Conservation (phyloP, 1,140 invertebrate genomes). For the Aphis craccivora region DNA sequence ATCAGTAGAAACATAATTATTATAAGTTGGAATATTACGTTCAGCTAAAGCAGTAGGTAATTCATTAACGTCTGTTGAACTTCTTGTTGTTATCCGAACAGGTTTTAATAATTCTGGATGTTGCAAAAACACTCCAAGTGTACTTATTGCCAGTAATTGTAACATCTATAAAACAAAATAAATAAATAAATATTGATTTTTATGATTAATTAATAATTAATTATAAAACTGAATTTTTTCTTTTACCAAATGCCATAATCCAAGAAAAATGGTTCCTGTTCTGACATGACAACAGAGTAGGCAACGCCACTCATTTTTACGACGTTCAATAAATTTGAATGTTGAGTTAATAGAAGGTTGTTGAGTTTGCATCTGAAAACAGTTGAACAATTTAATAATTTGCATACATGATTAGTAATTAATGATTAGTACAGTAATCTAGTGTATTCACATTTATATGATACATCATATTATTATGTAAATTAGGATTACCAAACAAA, state of each 20-base stretch:
- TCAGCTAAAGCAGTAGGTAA: constrained; percentile 52
- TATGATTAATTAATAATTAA: neutral
- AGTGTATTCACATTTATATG: neutral
- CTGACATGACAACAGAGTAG: constrained; percentile 84
- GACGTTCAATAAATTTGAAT: constrained; percentile 32
- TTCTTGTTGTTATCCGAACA: constrained; percentile 18
- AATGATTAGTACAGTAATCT: neutral
- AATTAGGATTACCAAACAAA: neutral
- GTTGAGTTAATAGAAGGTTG: neutral
- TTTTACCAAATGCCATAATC: constrained; percentile 80
- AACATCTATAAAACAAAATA: constrained; percentile 68
- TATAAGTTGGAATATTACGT: constrained; percentile 16
- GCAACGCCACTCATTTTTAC: constrained; percentile 76
- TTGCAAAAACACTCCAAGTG: constrained; percentile 76
- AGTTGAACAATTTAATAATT: neutral
- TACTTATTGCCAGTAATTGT: constrained; percentile 74
- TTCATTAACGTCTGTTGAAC: neutral
- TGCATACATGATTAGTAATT: neutral
- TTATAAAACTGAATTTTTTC: neutral
- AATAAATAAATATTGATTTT: neutral
- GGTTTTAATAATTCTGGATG: constrained; percentile 70
- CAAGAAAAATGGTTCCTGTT: constrained; percentile 80
- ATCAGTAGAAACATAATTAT: constrained; percentile 22
- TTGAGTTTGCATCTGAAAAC: constrained; percentile 39
- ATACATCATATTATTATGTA: neutral